Evolutionary conservation across 2,888 invertebrate genomes (phyloP).

Genomic region (Limnephilus marmoratus): DNA sequence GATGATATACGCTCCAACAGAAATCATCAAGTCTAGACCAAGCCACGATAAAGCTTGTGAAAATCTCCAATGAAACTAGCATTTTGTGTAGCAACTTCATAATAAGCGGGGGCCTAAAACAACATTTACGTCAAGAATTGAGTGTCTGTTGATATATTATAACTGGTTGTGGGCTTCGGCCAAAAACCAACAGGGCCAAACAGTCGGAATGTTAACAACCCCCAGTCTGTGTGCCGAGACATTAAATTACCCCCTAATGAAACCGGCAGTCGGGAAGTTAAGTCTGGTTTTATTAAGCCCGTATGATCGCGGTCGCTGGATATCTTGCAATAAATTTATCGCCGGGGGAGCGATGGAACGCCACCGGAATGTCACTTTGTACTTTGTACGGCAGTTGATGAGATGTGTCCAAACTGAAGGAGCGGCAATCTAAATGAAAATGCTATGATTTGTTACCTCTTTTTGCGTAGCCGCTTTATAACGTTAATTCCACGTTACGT

Average conservation of each 20-base stretch:
- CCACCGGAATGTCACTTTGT: conserved; percentile 33
- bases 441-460: not conserved
- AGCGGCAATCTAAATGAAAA: not conserved
- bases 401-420: conserved; percentile 29
- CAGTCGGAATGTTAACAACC: conserved; percentile 47
- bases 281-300: conserved; percentile 65
- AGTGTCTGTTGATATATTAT: conserved; percentile 13
- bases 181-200: conserved; percentile 49
- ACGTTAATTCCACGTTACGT: no score
- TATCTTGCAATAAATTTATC: conserved; percentile 65
- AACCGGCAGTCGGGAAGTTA: conserved; percentile 61
- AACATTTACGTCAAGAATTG: conserved; percentile 31
- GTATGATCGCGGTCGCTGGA: conserved; percentile 64
- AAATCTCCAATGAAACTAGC: not conserved
- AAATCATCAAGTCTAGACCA: not conserved
- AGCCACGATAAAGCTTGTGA: not conserved
- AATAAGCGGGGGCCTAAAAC: conserved; percentile 45
- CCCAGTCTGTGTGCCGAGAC: conserved; percentile 53
- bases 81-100: conserved; percentile 18
- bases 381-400: conserved; percentile 38
- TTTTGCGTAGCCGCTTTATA: not conserved
- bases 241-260: conserved; percentile 66
- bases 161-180: not conserved
- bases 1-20: not conserved
- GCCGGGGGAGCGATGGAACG: conserved; percentile 52